Percentiles rank a stretch among this genome's conserved stretches.
Conservation (phyloP, 2,797 vertebrate species). For the Syndactyla subalaris region DNA sequence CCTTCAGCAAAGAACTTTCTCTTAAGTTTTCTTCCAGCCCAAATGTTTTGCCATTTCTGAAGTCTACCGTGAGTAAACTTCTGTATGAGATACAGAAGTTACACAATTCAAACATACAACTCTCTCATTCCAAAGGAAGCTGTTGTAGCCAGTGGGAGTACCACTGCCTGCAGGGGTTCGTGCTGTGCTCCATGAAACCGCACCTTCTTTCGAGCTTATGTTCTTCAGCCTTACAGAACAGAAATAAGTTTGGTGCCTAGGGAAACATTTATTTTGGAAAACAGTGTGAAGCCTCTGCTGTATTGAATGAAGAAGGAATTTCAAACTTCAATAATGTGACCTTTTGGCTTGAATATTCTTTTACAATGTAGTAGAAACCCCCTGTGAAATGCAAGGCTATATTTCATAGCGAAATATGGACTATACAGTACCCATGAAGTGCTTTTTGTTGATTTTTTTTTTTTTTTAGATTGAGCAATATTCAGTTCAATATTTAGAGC, state of each 20-base stretch:
- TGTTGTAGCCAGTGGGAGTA: not conserved
- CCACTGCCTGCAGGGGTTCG: not conserved
- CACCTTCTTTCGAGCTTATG: not conserved
- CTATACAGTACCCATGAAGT: not conserved
- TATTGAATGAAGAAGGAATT: not conserved
- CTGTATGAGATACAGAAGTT: not conserved
- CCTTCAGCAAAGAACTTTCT: not conserved
- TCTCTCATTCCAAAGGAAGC: not conserved
- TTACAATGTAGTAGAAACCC: not conserved
- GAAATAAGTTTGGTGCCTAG: not conserved
- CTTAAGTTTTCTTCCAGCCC: not conserved
- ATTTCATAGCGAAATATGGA: not conserved
- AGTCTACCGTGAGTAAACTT: not conserved
- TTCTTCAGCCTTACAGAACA: not conserved
- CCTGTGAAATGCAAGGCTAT: not conserved
- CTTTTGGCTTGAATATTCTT: conserved; percentile 5
- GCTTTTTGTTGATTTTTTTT: conserved; percentile 8
- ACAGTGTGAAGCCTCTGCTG: not conserved
- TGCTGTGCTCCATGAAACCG: not conserved
- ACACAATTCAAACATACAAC: not conserved
- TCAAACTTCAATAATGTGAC: not conserved
- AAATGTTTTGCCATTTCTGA: not conserved
- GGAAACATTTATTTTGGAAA: conserved; percentile 24
- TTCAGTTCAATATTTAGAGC: not conserved
- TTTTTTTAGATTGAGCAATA: not conserved